Conservation (phyloP, 2,888 invertebrate genomes). For the Pteria penguin region DNA sequence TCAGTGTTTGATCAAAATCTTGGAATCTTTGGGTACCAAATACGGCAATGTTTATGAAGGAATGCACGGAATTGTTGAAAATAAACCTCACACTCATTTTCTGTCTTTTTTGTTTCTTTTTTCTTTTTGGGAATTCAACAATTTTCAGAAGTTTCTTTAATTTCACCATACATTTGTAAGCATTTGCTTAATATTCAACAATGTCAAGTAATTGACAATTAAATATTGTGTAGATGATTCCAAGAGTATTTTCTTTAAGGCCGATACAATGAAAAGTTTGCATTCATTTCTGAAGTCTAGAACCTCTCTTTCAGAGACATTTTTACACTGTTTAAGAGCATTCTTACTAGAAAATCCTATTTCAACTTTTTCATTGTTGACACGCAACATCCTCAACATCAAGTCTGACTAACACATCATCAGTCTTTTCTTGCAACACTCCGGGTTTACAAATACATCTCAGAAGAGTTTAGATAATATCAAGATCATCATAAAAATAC, state of each 20-base stretch:
- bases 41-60: background rate
- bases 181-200: background rate
- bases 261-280: background rate
- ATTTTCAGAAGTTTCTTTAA: background rate
- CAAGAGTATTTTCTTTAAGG: background rate
- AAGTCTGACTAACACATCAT: background rate
- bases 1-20: background rate
- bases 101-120: too few species aligned
- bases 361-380: background rate
- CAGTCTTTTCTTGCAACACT: background rate
- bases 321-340: background rate
- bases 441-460: background rate
- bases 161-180: background rate
- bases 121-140: background rate
- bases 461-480: background rate
- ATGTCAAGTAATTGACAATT: background rate
- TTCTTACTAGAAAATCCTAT: background rate
- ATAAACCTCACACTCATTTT: constrained; percentile 1
- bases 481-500: background rate
- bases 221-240: background rate
- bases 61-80: background rate
- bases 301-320: background rate
- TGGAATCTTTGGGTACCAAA: background rate
- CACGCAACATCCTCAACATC: background rate
- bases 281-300: background rate